phyloP scores from a whole-genome alignment of 2,113 vertebrate species.

The Salminus brasiliensis region DNA sequence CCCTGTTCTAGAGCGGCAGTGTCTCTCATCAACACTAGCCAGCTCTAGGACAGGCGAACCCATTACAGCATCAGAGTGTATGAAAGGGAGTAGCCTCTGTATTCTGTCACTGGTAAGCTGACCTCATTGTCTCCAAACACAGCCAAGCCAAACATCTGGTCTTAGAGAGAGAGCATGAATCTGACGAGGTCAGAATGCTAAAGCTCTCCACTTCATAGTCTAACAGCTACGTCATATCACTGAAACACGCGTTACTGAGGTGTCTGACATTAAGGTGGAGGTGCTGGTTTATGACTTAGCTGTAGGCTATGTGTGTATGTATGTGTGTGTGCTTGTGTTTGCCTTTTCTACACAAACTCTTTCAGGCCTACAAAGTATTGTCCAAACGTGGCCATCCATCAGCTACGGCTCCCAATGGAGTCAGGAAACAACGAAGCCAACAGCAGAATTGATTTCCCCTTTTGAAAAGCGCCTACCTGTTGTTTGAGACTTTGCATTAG shows the following conservation, averaged over 20 bases:
- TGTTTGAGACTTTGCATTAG: slow-evolving; percentile 46
- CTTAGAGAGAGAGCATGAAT: background rate
- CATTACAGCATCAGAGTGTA: background rate
- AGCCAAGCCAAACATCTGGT: slow-evolving; percentile 10
- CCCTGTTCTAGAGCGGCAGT: background rate
- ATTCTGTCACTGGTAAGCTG: background rate
- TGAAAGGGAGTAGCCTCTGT: background rate
- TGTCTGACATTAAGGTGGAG: background rate
- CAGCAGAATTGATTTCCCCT: slow-evolving; percentile 39
- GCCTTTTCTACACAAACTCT: background rate
- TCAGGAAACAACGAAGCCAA: slow-evolving; percentile 16
- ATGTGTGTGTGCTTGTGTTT: background rate
- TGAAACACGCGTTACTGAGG: background rate
- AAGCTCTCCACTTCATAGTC: background rate
- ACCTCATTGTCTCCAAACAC: background rate
- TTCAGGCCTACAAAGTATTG: background rate
- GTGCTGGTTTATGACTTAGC: no score
- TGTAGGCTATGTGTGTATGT: no score
- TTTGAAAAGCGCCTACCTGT: slow-evolving; percentile 51
- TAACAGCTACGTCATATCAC: background rate
- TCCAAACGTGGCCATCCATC: slow-evolving; percentile 28
- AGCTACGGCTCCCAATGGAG: slow-evolving; percentile 9
- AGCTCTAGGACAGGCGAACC: background rate
- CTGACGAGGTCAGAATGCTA: background rate
- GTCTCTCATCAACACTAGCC: background rate